A percentile compares a stretch with the other conserved stretches of the same genome.
Conservation (phyloP, 2,113 vertebrate genomes). For the Clarias macrocephalus region DNA sequence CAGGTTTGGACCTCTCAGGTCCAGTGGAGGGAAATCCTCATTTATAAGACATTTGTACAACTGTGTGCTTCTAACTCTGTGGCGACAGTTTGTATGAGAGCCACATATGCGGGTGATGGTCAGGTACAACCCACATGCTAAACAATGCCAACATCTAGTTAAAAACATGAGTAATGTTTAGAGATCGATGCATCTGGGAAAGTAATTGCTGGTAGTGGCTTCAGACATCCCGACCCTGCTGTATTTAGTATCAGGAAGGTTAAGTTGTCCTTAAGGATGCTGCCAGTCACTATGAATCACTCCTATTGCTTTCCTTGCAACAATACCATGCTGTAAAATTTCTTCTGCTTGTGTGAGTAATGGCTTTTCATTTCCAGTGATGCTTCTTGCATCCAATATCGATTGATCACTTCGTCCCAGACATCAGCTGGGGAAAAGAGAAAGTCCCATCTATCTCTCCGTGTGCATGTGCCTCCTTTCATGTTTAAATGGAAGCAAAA, state of each 20-base stretch:
- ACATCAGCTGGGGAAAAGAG: slow-evolving; percentile 25
- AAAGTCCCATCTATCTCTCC: slow-evolving; percentile 7
- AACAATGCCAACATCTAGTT: neutral
- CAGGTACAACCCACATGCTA: neutral
- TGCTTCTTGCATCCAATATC: slow-evolving; percentile 34
- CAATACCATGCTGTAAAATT: slow-evolving; percentile 9
- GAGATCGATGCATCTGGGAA: neutral
- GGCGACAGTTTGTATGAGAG: neutral
- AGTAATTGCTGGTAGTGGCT: neutral
- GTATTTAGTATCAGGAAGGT: neutral
- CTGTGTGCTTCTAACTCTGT: neutral
- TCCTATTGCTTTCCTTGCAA: neutral
- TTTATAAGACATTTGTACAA: neutral
- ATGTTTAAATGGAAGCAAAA: slow-evolving; percentile 32
- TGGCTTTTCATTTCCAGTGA: slow-evolving; percentile 22
- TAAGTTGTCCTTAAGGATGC: slow-evolving; percentile 5
- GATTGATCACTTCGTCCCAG: slow-evolving; percentile 26
- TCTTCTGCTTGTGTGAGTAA: slow-evolving; percentile 30
- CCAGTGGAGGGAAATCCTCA: too few species aligned
- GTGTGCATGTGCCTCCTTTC: slow-evolving; percentile 12
- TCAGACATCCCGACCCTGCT: neutral
- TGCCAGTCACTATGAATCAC: neutral
- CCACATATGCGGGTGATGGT: neutral
- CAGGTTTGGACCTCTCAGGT: too few species aligned
- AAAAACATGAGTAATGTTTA: neutral